A percentile compares a stretch with the other conserved stretches of the same genome.
Evolutionary conservation across 2,797 vertebrate genomes (phyloP).

Genomic region (Notoglanidium macrostoma): DNA sequence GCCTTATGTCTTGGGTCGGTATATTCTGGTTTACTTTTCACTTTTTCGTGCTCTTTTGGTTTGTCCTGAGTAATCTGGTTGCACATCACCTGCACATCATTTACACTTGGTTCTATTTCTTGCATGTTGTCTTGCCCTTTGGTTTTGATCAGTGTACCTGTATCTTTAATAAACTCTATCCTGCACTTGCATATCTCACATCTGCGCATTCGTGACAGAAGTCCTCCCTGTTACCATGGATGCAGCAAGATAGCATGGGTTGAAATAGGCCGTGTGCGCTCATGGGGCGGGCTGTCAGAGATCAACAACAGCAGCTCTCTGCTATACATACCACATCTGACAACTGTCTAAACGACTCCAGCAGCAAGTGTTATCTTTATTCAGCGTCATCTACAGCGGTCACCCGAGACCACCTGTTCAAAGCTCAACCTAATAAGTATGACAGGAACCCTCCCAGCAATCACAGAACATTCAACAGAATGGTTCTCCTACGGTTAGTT

Average conservation of each 20-base stretch:
- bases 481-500: too few species aligned
- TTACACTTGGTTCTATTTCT: not conserved
- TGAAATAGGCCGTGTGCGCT: not conserved
- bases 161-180: not conserved
- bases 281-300: not conserved
- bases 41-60: not conserved
- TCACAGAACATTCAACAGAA: too few species aligned
- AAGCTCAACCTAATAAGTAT: not conserved
- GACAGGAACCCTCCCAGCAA: not conserved
- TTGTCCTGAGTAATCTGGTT: not conserved
- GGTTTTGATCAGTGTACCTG: not conserved
- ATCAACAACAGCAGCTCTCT: not conserved
- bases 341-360: not conserved
- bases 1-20: not conserved
- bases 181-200: not conserved
- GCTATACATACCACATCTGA: not conserved
- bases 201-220: not conserved
- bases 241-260: constrained; percentile 3
- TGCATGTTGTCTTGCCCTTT: not conserved
- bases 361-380: not conserved
- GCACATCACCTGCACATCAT: not conserved
- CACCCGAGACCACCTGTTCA: not conserved
- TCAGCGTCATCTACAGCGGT: not conserved
- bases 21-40: not conserved
- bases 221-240: constrained; percentile 23